These are phyloP conservation scores for Amazona ochrocephala DNA, from an alignment of 2,797 vertebrate species.

Conservation along the genomic window DNA sequence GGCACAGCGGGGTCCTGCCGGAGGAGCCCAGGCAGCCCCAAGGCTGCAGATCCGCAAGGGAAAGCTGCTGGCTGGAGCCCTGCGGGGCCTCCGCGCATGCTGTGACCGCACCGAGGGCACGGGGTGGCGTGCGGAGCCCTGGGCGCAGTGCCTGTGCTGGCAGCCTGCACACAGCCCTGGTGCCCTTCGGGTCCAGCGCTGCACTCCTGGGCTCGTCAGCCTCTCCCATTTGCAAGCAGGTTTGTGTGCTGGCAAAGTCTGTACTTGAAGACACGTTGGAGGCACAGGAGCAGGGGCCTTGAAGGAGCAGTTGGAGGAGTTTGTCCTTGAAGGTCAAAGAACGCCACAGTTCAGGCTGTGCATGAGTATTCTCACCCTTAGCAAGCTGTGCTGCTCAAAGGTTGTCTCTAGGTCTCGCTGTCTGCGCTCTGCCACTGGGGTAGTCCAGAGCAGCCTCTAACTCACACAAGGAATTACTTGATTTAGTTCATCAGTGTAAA, in stretches of 20 bases:
- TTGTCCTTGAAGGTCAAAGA: neutral
- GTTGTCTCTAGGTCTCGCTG: neutral
- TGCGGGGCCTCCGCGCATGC: rapidly evolving
- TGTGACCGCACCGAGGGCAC: rapidly evolving
- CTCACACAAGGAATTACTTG: rapidly evolving
- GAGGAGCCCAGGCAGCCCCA: neutral
- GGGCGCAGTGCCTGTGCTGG: rapidly evolving
- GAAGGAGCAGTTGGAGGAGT: neutral
- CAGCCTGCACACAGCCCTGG: rapidly evolving
- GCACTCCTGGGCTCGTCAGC: rapidly evolving
- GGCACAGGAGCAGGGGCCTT: rapidly evolving
- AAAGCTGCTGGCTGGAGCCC: neutral
- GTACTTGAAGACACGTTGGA: neutral
- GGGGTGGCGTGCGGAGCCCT: rapidly evolving
- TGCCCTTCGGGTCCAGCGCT: rapidly evolving
- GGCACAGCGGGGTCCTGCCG: rapidly evolving
- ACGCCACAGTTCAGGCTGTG: rapidly evolving
- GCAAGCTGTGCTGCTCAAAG: neutral
- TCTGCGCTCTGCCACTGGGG: rapidly evolving
- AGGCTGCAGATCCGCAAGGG: rapidly evolving
- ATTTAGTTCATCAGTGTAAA: rapidly evolving
- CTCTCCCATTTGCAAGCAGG: rapidly evolving
- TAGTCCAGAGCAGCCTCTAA: neutral
- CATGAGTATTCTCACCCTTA: rapidly evolving
- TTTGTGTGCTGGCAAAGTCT: rapidly evolving